A percentile compares a stretch with the other conserved stretches of the same genome.
Conservation (phyloP, 2,113 vertebrate species). For the Oxygymnocypris stewartii region DNA sequence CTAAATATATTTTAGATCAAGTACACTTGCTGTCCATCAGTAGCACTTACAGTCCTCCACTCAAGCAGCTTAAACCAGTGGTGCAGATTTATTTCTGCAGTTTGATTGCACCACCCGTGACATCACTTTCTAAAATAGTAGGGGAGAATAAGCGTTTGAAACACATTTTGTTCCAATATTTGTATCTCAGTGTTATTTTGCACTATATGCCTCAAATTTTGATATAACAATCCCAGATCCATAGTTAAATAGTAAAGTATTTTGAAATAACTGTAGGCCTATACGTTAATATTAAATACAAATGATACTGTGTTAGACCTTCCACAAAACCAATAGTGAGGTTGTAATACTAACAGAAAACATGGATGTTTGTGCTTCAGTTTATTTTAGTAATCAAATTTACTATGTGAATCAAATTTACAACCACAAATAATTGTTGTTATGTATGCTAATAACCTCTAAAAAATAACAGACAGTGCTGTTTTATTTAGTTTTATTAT, state of each 20-base stretch:
- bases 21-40: neutral
- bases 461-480: neutral
- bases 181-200: neutral
- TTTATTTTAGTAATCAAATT: neutral
- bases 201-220: neutral
- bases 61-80: neutral
- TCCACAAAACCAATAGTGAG: neutral
- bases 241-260: neutral
- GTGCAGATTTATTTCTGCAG: neutral
- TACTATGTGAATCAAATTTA: neutral
- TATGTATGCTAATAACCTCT: neutral
- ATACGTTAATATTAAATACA: neutral
- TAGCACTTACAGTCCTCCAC: neutral
- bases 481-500: too few relatives aligned
- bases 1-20: neutral
- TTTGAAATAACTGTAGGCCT: neutral
- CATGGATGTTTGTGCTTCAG: neutral
- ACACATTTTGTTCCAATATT: neutral
- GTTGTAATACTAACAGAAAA: neutral
- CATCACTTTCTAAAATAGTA: constrained; percentile 22
- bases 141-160: neutral
- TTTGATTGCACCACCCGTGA: constrained; percentile 15
- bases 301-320: neutral
- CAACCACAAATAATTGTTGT: neutral
- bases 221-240: neutral